Base-by-base conservation (phyloP, 37 sponge, comb jelly and placozoan genomes). In the Cliona cf. orientalis region DNA sequence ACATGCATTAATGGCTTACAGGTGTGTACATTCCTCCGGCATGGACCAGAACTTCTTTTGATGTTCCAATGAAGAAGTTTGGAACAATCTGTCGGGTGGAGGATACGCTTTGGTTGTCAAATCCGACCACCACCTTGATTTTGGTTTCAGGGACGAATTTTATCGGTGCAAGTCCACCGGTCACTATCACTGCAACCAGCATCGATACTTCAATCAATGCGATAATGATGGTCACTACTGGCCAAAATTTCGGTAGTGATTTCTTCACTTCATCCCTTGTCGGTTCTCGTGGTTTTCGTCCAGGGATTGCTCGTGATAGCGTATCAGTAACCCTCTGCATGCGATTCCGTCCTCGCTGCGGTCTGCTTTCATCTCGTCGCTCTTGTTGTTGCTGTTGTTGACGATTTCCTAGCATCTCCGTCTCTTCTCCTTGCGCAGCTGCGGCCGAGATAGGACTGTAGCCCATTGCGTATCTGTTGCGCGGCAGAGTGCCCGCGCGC, bases 41-140 rank as follows among this genome's bases (percentile, higher is more conserved):
- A n/a, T 88, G 90, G 29, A 97, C 84, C 40, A 97, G 79, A 43
- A 63, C 60, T 23, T 49, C 61, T 29, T 46, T 84, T 19, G 89
- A 77, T 25, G 98, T 84, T 5, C 98, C 98, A 7, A 92, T 84
- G 81, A 94, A 97, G 79, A 94, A 77, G 85, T 97, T 97, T 38
- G 94, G 78, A 1, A 87, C 58, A 17, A 77, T 84, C 14, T 80
- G 59, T 61, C 74, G 42, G 0, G 73, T 42, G 1, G 43, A 68
- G 44, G 28, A 25, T 0, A 57, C 63, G 21, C 31, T 22, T 23
- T 19, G 23, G 29, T 69, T 69, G 40, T 61, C 71, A 33, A 87
- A 87, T 0, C 74, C 84, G 5, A 39, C 68, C 1, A 87, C 39
- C 0, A 33, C 32, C 4, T 37, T 42, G 46, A 6, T 9, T 7